Conservation (phyloP, 2,797 vertebrate species). For the Gymnopithys bicolor region DNA sequence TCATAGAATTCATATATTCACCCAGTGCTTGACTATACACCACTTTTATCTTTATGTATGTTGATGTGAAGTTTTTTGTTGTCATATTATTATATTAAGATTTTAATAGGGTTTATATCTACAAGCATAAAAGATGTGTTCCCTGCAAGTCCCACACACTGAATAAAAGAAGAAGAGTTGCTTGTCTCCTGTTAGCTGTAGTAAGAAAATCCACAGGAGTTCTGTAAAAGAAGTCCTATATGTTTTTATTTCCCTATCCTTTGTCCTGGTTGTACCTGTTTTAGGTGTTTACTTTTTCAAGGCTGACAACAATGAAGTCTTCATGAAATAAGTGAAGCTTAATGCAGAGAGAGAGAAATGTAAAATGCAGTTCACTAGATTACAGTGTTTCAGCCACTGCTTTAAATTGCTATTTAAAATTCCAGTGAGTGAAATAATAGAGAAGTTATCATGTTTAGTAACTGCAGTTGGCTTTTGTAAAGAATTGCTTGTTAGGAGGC, state of each 20-base stretch:
- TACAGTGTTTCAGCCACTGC: conserved; percentile 41
- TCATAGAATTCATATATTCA: not conserved
- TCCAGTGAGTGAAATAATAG: conserved; percentile 73
- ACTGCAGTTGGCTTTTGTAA: conserved; percentile 75
- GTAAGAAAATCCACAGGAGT: not conserved
- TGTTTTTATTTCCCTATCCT: not conserved
- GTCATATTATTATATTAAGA: not conserved
- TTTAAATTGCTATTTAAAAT: conserved; percentile 77
- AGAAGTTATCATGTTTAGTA: conserved; percentile 73
- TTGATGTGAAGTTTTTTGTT: not conserved
- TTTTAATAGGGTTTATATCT: not conserved
- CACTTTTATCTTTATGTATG: not conserved
- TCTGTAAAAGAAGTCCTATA: not conserved
- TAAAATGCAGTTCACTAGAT: conserved; percentile 22
- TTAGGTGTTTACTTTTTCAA: conserved; percentile 21
- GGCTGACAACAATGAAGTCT: conserved; percentile 28
- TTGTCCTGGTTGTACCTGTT: not conserved
- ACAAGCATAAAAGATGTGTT: not conserved
- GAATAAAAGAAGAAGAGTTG: not conserved
- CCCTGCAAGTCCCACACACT: not conserved
- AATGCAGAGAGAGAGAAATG: not conserved
- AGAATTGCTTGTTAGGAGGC: conserved; percentile 76
- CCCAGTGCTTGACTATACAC: not conserved
- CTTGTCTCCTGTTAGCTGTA: not conserved
- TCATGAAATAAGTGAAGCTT: conserved; percentile 28